A percentile compares a stretch with the other conserved stretches of the same genome.
Conservation (phyloP, 2,113 vertebrate genomes). For the Phylloscopus whistleri region DNA sequence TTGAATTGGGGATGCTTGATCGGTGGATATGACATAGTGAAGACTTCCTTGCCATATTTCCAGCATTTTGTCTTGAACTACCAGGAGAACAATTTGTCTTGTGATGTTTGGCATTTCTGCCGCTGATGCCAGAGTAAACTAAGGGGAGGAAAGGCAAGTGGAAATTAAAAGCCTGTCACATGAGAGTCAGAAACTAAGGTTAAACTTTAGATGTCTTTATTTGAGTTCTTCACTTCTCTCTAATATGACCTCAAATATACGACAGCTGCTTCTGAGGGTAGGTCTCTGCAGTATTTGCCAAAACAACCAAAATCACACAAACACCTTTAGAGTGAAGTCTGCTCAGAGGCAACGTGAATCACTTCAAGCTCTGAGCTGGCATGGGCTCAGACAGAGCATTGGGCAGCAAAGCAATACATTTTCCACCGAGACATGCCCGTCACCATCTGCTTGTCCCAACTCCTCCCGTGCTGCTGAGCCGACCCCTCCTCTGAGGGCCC, state of each 20-base stretch:
- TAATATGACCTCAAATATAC: background rate
- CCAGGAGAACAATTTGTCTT: conserved; percentile 26
- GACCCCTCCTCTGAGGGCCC: background rate
- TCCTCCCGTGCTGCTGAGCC: background rate
- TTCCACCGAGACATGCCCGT: fast-evolving
- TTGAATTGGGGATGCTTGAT: background rate
- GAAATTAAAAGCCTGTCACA: background rate
- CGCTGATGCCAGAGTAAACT: background rate
- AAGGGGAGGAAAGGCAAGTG: background rate
- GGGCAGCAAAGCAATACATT: background rate
- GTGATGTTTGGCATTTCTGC: background rate
- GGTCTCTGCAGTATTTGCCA: background rate
- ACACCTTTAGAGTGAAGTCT: background rate
- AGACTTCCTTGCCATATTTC: conserved; percentile 26
- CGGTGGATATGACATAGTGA: background rate
- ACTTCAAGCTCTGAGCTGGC: background rate
- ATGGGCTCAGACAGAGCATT: fast-evolving
- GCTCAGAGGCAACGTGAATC: background rate
- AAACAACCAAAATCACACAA: background rate
- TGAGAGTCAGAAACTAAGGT: background rate
- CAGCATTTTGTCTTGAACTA: conserved; percentile 5
- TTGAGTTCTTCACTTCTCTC: background rate
- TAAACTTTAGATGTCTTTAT: background rate
- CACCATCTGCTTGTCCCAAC: background rate
- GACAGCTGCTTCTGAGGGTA: background rate